phyloP scores from a whole-genome alignment of 2,888 invertebrate genomes.

The Limnephilus lunatus region DNA sequence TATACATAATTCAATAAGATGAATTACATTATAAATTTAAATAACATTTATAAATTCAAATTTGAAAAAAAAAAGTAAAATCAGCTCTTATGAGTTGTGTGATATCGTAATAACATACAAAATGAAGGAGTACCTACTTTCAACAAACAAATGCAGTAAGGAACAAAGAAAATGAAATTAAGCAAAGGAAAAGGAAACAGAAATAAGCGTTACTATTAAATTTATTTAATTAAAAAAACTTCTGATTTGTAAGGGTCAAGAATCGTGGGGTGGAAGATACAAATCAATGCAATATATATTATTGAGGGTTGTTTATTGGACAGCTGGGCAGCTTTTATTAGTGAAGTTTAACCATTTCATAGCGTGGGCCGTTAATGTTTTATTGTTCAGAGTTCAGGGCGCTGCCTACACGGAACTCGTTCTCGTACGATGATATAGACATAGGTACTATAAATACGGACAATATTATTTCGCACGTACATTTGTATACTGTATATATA shows the following conservation, averaged over 20 bases:
- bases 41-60: too few species aligned
- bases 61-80: too few species aligned
- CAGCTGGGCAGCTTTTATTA: constrained; percentile 28
- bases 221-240: not conserved
- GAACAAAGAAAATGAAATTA: not conserved
- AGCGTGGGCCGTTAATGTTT: constrained; percentile 11
- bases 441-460: not conserved
- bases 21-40: too few species aligned
- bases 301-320: constrained; percentile 24
- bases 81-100: too few species aligned
- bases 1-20: too few species aligned
- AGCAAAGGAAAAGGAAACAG: not conserved
- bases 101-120: too few species aligned
- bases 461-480: not conserved
- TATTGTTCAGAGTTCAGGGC: not conserved
- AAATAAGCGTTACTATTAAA: not conserved
- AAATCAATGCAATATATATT: constrained; percentile 30
- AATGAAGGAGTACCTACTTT: too few species aligned
- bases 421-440: not conserved
- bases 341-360: constrained; percentile 10
- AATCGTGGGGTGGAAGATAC: not conserved
- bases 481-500: too few species aligned
- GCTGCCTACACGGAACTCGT: not conserved
- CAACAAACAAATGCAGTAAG: not conserved
- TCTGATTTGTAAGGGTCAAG: not conserved